These are phyloP conservation scores for Spodoptera littoralis DNA, from an alignment of 2,888 invertebrate species.

Conservation along the genomic window DNA sequence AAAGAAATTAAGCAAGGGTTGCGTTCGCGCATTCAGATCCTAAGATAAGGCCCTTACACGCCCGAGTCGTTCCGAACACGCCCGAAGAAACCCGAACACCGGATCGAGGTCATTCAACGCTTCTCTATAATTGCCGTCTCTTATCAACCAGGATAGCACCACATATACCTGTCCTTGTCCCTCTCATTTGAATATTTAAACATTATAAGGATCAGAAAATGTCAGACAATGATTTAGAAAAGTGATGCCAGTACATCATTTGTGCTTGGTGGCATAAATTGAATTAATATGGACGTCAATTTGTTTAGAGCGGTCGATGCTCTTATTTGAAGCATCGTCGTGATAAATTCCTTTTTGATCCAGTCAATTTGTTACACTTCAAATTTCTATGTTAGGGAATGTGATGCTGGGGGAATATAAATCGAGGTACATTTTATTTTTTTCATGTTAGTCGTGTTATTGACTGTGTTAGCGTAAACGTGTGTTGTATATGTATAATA, in stretches of 20 bases:
- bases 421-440: slow-evolving; percentile 8
- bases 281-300: slow-evolving; percentile 78
- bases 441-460: too few species aligned
- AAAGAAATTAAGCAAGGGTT: slow-evolving; percentile 66
- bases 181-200: slow-evolving; percentile 76
- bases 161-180: slow-evolving; percentile 66
- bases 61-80: slow-evolving; percentile 72
- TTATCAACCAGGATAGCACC: slow-evolving; percentile 69
- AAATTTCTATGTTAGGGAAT: slow-evolving; percentile 19
- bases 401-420: slow-evolving; percentile 3
- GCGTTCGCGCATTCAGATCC: slow-evolving; percentile 80
- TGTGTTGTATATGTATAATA: too few species aligned
- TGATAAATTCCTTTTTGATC: slow-evolving; percentile 51
- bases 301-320: slow-evolving; percentile 68
- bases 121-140: slow-evolving; percentile 78
- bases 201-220: slow-evolving; percentile 73
- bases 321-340: slow-evolving; percentile 58
- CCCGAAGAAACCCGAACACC: slow-evolving; percentile 76
- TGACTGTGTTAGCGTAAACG: too few species aligned
- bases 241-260: slow-evolving; percentile 70
- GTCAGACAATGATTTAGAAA: slow-evolving; percentile 78
- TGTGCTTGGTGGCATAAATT: slow-evolving; percentile 73
- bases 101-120: slow-evolving; percentile 76
- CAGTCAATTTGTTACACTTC: slow-evolving; percentile 43
- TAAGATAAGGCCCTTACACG: slow-evolving; percentile 75